These are phyloP conservation scores for Craseonycteris thonglongyai DNA, from an alignment of 2,113 vertebrate species.

Conservation along the genomic window DNA sequence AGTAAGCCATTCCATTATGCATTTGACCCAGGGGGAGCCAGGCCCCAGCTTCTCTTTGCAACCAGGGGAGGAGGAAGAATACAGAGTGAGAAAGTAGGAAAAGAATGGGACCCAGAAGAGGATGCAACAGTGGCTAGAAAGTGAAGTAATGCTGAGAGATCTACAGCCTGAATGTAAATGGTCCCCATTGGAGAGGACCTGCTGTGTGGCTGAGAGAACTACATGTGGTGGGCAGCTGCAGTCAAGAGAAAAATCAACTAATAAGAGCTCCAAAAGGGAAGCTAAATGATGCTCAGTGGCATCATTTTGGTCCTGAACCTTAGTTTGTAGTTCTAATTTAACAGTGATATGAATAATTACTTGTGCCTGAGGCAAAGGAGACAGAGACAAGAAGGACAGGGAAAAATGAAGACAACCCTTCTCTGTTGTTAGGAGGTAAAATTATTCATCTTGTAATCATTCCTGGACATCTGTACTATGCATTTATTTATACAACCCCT, in stretches of 20 bases:
- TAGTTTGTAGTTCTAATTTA: slow-evolving; percentile 31
- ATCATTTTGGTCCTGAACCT: background rate
- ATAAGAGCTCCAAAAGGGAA: slow-evolving; percentile 13
- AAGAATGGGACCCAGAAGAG: background rate
- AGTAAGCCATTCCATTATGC: slow-evolving; percentile 76
- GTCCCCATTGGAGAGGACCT: background rate
- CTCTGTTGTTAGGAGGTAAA: slow-evolving; percentile 38
- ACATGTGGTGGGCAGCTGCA: background rate
- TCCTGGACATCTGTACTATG: slow-evolving; percentile 53
- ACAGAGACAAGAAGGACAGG: background rate
- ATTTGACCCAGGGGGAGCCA: slow-evolving; percentile 72
- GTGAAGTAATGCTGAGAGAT: background rate
- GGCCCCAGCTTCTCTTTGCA: slow-evolving; percentile 54
- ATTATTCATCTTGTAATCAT: slow-evolving; percentile 61
- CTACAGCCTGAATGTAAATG: background rate
- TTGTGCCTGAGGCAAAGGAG: background rate
- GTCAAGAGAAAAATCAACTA: slow-evolving; percentile 40
- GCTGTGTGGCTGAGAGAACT: background rate
- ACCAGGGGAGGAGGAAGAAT: background rate
- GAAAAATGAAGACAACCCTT: background rate
- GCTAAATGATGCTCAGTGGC: background rate
- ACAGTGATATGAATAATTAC: slow-evolving; percentile 23
- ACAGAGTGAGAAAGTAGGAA: background rate
- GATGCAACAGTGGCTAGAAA: background rate
- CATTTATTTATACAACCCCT: slow-evolving; percentile 60